Evolutionary conservation across 2,113 vertebrate genomes (phyloP), one percentile per base, ranked within the genome.

Genomic region (Pampusana beccarii): DNA sequence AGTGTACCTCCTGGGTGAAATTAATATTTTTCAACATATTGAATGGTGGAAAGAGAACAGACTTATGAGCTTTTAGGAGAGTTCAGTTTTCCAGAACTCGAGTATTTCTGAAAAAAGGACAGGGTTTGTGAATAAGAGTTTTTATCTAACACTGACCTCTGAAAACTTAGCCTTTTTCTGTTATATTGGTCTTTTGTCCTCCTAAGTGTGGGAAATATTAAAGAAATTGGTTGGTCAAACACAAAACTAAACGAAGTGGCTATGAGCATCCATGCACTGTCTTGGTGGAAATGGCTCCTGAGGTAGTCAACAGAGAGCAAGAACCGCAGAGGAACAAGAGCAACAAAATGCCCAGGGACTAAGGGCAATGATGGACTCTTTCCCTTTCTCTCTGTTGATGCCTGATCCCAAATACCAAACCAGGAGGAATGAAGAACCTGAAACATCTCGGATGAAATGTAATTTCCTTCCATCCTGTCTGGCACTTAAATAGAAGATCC

Each of bases 401-500:
- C 74, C 14, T 53, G 46, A 88, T 70, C 13, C 20, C 71, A 61
- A 95, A 88, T 4, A 71, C 10, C 53, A 92, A 71, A 48, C 13
- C 19, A 83, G 64, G 16, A 95, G 48, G 15, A 92, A 71, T 20
- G 78, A 96, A 90, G 10, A 96, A 61, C 54, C 36, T 82, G 70
- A 92, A 91, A 46, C 2, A 6, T 80, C 65, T 90, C 66, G 50
- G 58, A 73, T 77, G 33, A 94, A 72, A 82, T 58, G 50, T 28
- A 80, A 56, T 90, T 91, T 88, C 69, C 74, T 93, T 95, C 58
- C n/a, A 0, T 80, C 74, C 61, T 88, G 54, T 80, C 46, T n/a
- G 34, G 20, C 73, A 90, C 60, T 91, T 81, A 87, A 95, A 91
- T 80, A 93, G 80, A 92, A 94, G 81, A 82, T 51, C 23, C 19